Percentiles rank a stretch among this genome's conserved stretches.
These are phyloP conservation scores for Carapus acus DNA, from an alignment of 2,797 vertebrate genomes.

Conservation along the genomic window DNA sequence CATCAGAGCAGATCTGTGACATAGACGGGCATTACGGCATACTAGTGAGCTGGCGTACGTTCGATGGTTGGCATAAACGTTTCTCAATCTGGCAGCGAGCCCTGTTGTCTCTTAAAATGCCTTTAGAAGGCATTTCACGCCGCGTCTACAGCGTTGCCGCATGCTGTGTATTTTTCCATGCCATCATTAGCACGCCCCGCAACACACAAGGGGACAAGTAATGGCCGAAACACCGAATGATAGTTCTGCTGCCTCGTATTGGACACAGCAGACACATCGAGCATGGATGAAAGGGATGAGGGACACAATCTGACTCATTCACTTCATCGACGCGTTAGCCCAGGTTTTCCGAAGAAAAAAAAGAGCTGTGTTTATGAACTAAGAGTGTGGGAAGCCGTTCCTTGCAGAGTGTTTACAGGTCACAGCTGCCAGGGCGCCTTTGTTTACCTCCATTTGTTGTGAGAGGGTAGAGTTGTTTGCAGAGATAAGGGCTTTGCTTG, in stretches of 20 bases:
- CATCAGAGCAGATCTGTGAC: constrained; percentile 13
- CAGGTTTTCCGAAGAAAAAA: background rate
- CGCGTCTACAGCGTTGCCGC: constrained; percentile 8
- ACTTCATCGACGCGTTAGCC: background rate
- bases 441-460: constrained; percentile 53
- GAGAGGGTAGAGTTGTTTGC: constrained; percentile 47
- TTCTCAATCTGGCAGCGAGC: constrained; percentile 28
- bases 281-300: constrained; percentile 4
- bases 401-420: constrained; percentile 41
- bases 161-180: background rate
- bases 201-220: background rate
- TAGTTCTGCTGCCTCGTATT: too few relatives aligned
- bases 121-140: constrained; percentile 17
- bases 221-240: too few relatives aligned
- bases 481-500: constrained; percentile 33
- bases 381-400: constrained; percentile 35
- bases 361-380: constrained; percentile 20
- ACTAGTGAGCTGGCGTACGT: constrained; percentile 29
- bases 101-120: constrained; percentile 7
- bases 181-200: background rate
- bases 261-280: background rate
- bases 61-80: constrained; percentile 26
- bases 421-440: constrained; percentile 32
- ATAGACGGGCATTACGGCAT: constrained; percentile 47
- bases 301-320: constrained; percentile 14